A percentile compares a stretch with the other conserved stretches of the same genome.
These are phyloP conservation scores for Aphidoletes aphidimyza DNA, from an alignment of 2,888 invertebrate species.

Conservation along the genomic window DNA sequence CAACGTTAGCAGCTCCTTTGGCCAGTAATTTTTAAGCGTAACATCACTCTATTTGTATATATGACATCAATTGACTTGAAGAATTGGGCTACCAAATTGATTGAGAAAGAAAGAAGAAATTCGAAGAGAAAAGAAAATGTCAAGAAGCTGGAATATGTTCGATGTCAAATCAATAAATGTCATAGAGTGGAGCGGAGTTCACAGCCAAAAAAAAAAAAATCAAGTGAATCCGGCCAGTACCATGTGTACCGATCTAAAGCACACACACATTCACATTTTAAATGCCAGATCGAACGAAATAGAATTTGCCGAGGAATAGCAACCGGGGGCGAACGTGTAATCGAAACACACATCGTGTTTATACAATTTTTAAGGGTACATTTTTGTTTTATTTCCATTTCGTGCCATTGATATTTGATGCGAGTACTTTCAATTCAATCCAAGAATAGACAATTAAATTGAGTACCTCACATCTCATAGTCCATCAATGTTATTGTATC, in stretches of 20 bases:
- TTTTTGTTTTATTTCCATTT: not conserved
- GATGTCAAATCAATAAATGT: conserved; percentile 29
- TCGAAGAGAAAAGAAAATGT: not conserved
- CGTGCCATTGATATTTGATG: conserved; percentile 1
- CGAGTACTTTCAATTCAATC: not conserved
- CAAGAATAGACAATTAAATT: conserved; percentile 21
- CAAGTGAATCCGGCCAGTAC: too few species aligned
- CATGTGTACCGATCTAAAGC: not conserved
- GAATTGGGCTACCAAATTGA: too few species aligned
- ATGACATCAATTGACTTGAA: too few species aligned
- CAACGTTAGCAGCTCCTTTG: too few species aligned
- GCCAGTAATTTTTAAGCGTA: not conserved
- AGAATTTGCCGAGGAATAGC: too few species aligned
- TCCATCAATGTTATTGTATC: conserved; percentile 15
- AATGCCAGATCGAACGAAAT: too few species aligned
- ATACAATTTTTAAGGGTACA: not conserved
- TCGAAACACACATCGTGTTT: too few species aligned
- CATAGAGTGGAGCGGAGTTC: not conserved
- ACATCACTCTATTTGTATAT: too few species aligned
- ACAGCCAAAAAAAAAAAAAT: conserved; percentile 1
- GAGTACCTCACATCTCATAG: not conserved
- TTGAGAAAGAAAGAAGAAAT: too few species aligned
- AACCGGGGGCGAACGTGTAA: too few species aligned
- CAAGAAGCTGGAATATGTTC: conserved; percentile 22
- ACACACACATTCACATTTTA: not conserved